Conservation (phyloP, 2,113 vertebrate species). For the Tachysurus fulvidraco region DNA sequence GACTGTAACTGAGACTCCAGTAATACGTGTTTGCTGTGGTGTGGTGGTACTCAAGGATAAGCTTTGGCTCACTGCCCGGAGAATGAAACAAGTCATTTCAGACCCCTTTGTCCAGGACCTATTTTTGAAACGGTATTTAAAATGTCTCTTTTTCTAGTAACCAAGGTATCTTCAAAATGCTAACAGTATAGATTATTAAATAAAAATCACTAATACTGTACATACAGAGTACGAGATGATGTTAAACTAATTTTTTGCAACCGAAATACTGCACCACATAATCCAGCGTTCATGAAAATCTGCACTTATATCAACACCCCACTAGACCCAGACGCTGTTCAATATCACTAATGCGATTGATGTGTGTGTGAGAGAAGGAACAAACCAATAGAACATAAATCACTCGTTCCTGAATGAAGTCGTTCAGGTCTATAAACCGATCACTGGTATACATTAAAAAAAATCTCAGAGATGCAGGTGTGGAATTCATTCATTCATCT, state of each 20-base stretch:
- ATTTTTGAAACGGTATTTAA: background rate
- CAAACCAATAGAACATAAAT: background rate
- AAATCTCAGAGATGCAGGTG: background rate
- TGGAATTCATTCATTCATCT: too few species aligned
- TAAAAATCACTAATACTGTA: background rate
- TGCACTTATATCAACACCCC: background rate
- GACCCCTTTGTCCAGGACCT: background rate
- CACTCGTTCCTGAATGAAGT: background rate
- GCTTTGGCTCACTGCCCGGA: conserved; percentile 48
- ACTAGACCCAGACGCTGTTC: background rate
- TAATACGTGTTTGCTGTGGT: conserved; percentile 30
- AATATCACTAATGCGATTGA: conserved; percentile 18
- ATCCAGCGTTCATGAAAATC: background rate
- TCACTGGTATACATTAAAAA: background rate
- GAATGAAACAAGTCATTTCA: conserved; percentile 24
- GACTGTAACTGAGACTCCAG: conserved; percentile 47
- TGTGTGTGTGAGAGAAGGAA: background rate
- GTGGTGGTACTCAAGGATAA: conserved; percentile 44
- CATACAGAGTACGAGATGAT: background rate
- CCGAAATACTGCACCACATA: background rate
- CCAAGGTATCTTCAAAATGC: background rate
- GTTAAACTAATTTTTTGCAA: background rate
- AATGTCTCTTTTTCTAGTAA: background rate
- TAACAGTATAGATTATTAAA: background rate
- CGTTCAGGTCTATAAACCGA: background rate